Percentiles rank a stretch among this genome's conserved stretches.
These are phyloP conservation scores for Eilema sororculum DNA, from an alignment of 2,888 invertebrate genomes.

Conservation along the genomic window DNA sequence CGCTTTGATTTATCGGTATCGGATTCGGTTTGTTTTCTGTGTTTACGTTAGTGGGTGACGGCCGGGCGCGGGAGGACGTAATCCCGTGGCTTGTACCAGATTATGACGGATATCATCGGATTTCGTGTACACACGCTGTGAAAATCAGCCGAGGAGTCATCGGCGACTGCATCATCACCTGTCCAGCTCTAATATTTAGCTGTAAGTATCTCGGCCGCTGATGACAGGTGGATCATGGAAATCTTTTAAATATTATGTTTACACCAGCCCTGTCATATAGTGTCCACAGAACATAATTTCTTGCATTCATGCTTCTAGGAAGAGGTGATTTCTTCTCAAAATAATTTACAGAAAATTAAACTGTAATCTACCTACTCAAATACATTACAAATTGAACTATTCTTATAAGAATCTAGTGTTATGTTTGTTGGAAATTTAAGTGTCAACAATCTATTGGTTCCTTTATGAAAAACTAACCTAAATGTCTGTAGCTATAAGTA, in stretches of 20 bases:
- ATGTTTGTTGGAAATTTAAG: background rate
- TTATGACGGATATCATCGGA: constrained; percentile 84
- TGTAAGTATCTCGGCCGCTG: constrained; percentile 65
- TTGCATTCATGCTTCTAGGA: background rate
- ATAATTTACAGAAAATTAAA: background rate
- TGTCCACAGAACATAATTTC: background rate
- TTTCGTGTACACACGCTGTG: constrained; percentile 78
- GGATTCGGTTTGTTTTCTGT: constrained; percentile 81
- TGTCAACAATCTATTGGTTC: background rate
- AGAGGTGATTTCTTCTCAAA: background rate
- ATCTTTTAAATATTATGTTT: background rate
- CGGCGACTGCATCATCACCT: constrained; percentile 50
- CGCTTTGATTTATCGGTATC: constrained; percentile 87
- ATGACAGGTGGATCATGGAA: constrained; percentile 23
- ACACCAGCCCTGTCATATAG: background rate
- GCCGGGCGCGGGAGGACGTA: constrained; percentile 76
- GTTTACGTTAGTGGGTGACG: constrained; percentile 86
- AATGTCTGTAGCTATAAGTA: background rate
- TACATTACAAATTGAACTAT: background rate
- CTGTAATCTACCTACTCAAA: background rate
- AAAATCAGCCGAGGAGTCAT: constrained; percentile 67
- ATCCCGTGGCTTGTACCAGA: constrained; percentile 83
- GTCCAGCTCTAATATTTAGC: constrained; percentile 54
- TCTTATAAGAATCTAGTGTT: background rate
- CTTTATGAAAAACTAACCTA: background rate